Evolutionary conservation across 2,888 invertebrate genomes (phyloP).

Genomic region (Ophion ellenae): DNA sequence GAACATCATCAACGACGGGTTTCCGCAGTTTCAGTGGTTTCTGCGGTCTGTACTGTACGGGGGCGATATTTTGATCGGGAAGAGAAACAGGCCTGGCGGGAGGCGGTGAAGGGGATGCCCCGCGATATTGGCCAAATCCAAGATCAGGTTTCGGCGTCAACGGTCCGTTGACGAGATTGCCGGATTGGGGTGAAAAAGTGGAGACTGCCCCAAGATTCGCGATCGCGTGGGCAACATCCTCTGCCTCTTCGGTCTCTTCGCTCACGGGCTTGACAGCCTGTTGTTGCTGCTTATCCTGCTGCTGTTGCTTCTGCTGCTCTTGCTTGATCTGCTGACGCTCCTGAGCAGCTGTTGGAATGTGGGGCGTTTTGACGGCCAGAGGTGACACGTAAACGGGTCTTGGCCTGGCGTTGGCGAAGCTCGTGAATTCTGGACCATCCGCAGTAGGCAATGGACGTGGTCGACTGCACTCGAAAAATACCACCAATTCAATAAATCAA

Average conservation of each 20-base stretch:
- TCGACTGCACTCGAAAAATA: conserved; percentile 37
- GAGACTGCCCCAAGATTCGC: conserved; percentile 70
- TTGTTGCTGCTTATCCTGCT: conserved; percentile 35
- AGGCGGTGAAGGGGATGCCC: conserved; percentile 33
- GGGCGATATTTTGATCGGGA: conserved; percentile 64
- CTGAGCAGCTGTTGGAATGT: conserved; percentile 32
- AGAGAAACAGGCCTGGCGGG: conserved; percentile 41
- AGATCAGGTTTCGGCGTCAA: conserved; percentile 64
- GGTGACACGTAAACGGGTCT: conserved; percentile 52
- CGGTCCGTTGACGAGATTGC: conserved; percentile 58
- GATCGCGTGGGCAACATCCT: conserved; percentile 70
- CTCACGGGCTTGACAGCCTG: conserved; percentile 76
- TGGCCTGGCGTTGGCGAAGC: conserved; percentile 33
- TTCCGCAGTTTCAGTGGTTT: conserved; percentile 75
- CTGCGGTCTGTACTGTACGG: conserved; percentile 72
- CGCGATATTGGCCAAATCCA: conserved; percentile 56
- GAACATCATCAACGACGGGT: conserved; percentile 71
- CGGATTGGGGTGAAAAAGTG: conserved; percentile 62
- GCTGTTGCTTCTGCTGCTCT: conserved; percentile 54
- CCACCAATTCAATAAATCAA: neutral
- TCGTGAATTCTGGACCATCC: conserved; percentile 45
- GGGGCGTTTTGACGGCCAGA: conserved; percentile 17
- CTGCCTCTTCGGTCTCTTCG: conserved; percentile 77
- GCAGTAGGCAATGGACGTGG: conserved; percentile 32
- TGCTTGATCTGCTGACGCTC: conserved; percentile 52